Evolutionary conservation across 2,113 vertebrate species (phyloP).

Genomic region (Thunnus maccoyii): DNA sequence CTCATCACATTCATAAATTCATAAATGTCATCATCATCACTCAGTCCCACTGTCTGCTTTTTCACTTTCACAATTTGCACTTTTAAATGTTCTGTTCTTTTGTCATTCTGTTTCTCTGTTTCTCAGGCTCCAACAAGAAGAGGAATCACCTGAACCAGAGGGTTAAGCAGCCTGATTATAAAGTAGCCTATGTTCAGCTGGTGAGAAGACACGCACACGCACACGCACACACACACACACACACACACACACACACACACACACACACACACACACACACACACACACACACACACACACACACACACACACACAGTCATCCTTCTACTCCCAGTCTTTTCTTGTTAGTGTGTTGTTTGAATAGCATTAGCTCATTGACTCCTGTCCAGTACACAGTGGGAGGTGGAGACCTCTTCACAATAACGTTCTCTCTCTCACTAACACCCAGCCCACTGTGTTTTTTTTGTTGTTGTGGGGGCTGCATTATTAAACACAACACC

Average conservation of each 20-base stretch:
- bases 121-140: slow-evolving; percentile 90
- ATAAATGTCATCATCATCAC: slow-evolving; percentile 3
- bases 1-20: slow-evolving; percentile 3
- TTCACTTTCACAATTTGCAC: background rate
- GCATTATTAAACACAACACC: slow-evolving; percentile 56
- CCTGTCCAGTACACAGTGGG: slow-evolving; percentile 36
- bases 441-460: slow-evolving; percentile 9
- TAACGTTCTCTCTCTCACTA: slow-evolving; percentile 4
- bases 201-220: slow-evolving; percentile 89
- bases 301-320: slow-evolving; percentile 5
- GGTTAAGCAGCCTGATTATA: slow-evolving; percentile 94
- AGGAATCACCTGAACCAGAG: slow-evolving; percentile 90
- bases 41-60: background rate
- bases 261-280: background rate
- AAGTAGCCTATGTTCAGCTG: slow-evolving; percentile 97
- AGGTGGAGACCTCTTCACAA: slow-evolving; percentile 46
- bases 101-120: slow-evolving; percentile 35
- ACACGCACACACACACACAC: background rate
- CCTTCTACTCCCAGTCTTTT: slow-evolving; percentile 13
- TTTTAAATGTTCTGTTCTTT: no score
- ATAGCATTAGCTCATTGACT: slow-evolving; percentile 40
- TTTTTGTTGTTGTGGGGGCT: slow-evolving; percentile 19
- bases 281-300: background rate
- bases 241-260: slow-evolving; percentile 1
- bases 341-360: slow-evolving; percentile 37